Conservation (phyloP, 2,888 invertebrate species). For the Rhagophthalmus giganteus region DNA sequence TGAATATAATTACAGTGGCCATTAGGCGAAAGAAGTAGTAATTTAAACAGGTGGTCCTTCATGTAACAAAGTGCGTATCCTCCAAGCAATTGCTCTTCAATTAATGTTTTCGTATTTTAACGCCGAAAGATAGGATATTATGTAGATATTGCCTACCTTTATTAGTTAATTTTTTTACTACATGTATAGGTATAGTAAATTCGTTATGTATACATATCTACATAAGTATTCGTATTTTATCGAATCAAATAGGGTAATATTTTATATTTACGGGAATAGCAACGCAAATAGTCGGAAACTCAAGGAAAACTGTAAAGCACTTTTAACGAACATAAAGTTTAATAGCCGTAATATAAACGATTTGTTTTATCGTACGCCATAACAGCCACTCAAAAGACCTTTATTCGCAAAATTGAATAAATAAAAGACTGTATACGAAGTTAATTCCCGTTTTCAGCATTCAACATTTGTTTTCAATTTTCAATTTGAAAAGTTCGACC, state of each 20-base stretch:
- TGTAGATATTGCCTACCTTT: too few relatives aligned
- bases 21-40: constrained; percentile 11
- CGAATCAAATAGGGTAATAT: too few relatives aligned
- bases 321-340: constrained; percentile 16
- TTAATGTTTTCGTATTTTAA: too few relatives aligned
- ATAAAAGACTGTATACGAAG: constrained; percentile 39
- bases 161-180: too few relatives aligned
- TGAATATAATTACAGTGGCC: constrained; percentile 18
- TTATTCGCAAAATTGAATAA: constrained; percentile 30
- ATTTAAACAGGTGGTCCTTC: constrained; percentile 18
- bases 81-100: too few relatives aligned
- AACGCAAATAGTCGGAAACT: too few relatives aligned
- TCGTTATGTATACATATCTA: too few relatives aligned
- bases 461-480: constrained; percentile 35
- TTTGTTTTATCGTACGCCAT: constrained; percentile 16
- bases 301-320: neutral
- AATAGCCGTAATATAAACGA: constrained; percentile 11
- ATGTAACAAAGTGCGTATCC: constrained; percentile 6
- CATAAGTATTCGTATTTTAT: too few relatives aligned
- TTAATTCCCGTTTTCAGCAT: constrained; percentile 34
- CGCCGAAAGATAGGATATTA: too few relatives aligned
- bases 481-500: constrained; percentile 32
- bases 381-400: constrained; percentile 21
- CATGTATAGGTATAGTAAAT: too few relatives aligned
- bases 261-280: too few relatives aligned